Percentiles rank a stretch among this genome's conserved stretches.
phyloP scores from a whole-genome alignment of 2,113 vertebrate species.

The Phrynosoma platyrhinos region DNA sequence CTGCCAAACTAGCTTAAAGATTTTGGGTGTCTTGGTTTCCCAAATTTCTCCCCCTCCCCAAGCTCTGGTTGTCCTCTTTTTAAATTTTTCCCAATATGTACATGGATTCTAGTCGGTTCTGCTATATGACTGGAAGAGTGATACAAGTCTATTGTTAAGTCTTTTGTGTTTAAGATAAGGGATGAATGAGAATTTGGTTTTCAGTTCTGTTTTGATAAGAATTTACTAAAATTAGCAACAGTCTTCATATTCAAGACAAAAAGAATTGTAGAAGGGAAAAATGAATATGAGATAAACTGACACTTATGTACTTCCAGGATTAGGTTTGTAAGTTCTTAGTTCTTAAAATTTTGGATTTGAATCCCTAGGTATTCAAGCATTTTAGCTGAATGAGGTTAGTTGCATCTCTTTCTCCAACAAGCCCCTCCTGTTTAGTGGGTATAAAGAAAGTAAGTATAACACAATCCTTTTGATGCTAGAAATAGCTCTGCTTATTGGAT shows the following conservation, averaged over 20 bases:
- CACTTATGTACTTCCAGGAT: neutral
- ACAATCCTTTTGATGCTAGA: neutral
- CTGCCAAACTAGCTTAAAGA: no score
- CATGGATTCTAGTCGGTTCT: no score
- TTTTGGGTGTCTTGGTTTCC: no score
- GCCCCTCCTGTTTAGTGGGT: neutral
- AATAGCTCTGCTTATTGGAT: neutral
- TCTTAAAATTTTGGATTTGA: neutral
- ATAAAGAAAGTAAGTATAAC: neutral
- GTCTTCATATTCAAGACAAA: constrained; percentile 1
- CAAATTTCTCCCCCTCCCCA: no score
- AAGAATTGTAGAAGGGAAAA: neutral
- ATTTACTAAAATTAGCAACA: neutral
- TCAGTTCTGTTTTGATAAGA: neutral
- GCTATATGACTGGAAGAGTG: neutral
- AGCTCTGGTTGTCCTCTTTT: no score
- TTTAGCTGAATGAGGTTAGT: no score
- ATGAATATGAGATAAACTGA: neutral
- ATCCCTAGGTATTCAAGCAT: neutral
- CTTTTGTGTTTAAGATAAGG: constrained; percentile 41
- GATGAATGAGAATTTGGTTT: neutral
- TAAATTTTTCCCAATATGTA: no score
- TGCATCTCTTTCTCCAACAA: neutral
- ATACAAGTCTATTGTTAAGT: constrained; percentile 40
- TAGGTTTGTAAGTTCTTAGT: no score